These are phyloP conservation scores for Phasia obesa DNA, from an alignment of 2,888 invertebrate genomes.

Conservation along the genomic window DNA sequence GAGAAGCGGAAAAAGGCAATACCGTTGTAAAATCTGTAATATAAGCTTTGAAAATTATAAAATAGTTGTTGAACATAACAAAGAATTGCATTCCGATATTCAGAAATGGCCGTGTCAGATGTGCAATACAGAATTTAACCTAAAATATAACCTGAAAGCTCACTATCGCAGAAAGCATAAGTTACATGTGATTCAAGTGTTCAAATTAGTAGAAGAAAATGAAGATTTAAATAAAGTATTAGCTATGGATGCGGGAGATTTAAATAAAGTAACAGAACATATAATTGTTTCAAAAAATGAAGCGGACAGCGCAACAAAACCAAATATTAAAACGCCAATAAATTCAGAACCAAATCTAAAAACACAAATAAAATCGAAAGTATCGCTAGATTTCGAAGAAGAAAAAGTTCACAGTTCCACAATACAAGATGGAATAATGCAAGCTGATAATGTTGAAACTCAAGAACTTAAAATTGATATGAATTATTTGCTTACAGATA, in stretches of 20 bases:
- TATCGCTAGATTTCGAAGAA: not conserved
- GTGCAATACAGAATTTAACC: conserved; percentile 19
- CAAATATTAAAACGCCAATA: not conserved
- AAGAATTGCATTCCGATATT: conserved; percentile 24
- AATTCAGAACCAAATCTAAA: not conserved
- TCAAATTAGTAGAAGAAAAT: conserved; percentile 29
- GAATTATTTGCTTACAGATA: conserved; percentile 67
- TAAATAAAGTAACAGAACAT: conserved; percentile 4
- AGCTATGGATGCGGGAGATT: conserved; percentile 6
- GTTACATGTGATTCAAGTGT: conserved; percentile 31
- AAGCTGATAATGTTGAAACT: not conserved
- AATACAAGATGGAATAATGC: conserved; percentile 27
- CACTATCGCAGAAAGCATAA: conserved; percentile 49
- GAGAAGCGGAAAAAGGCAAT: conserved; percentile 1
- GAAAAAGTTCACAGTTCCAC: not conserved
- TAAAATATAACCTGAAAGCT: conserved; percentile 12
- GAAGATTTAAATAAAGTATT: conserved; percentile 37
- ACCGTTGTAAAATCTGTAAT: conserved; percentile 45
- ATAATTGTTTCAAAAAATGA: not conserved
- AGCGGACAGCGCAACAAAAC: not conserved
- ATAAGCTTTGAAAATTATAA: conserved; percentile 34
- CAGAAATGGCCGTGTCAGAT: conserved; percentile 27
- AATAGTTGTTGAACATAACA: conserved; percentile 42
- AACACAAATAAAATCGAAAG: no score
- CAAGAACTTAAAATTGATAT: conserved; percentile 27